phyloP scores from a whole-genome alignment of 2,797 vertebrate species.

The Leuciscus waleckii region DNA sequence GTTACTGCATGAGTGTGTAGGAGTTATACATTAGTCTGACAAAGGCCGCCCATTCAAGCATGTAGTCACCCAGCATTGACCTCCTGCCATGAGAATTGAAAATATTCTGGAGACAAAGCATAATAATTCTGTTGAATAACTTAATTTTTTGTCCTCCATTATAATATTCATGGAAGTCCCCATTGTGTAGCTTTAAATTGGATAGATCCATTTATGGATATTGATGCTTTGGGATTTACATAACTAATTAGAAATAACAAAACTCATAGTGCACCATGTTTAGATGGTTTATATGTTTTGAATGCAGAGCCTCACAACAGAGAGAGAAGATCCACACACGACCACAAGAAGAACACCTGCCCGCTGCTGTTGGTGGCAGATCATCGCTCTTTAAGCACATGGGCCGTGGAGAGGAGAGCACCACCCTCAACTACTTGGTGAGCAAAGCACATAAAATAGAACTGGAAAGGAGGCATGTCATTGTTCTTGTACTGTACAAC shows the following conservation, averaged over 20 bases:
- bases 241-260: not conserved
- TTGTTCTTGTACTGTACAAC: not conserved
- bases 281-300: conserved; percentile 9
- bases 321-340: conserved; percentile 78
- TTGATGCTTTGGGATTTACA: not conserved
- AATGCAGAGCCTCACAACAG: conserved; percentile 76
- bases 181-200: not conserved
- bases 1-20: conserved; percentile 27
- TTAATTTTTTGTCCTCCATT: not conserved
- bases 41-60: conserved; percentile 27
- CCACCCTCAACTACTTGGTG: conserved; percentile 96
- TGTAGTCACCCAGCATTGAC: conserved; percentile 26
- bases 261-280: not conserved
- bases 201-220: not conserved
- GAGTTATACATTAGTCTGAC: conserved; percentile 12
- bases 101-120: not conserved
- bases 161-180: not conserved
- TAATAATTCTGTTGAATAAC: not conserved
- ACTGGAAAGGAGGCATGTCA: not conserved
- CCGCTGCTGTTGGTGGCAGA: conserved; percentile 94
- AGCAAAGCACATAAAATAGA: not conserved
- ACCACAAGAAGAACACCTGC: conserved; percentile 90
- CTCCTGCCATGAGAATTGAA: not conserved
- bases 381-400: conserved; percentile 92
- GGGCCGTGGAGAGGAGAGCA: conserved; percentile 94